A percentile compares a stretch with the other conserved stretches of the same genome.
phyloP scores from a whole-genome alignment of 2,797 vertebrate genomes.

The Pangasius macronema region DNA sequence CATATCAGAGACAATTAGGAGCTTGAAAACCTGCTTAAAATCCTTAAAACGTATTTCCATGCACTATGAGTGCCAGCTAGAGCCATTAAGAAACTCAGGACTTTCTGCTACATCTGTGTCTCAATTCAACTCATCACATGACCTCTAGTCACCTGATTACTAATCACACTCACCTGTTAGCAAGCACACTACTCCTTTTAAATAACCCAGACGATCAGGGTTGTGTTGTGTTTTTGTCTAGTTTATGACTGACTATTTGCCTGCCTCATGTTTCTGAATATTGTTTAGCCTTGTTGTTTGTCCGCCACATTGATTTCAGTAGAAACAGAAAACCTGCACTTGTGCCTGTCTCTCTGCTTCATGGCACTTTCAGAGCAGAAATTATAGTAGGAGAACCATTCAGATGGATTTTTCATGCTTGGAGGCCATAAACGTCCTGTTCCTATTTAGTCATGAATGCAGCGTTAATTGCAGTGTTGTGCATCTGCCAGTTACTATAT shows the following conservation, averaged over 20 bases:
- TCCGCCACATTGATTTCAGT: neutral
- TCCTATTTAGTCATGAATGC: neutral
- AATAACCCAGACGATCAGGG: neutral
- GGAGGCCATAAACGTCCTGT: neutral
- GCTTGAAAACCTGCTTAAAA: neutral
- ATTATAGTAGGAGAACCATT: neutral
- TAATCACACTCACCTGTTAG: neutral
- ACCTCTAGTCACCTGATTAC: neutral
- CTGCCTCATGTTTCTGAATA: neutral
- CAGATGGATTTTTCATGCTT: neutral
- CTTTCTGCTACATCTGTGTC: neutral
- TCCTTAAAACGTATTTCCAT: neutral
- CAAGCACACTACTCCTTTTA: neutral
- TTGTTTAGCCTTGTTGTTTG: neutral
- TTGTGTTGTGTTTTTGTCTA: neutral
- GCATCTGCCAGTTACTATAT: neutral
- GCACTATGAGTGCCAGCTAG: too few relatives aligned
- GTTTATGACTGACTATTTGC: neutral
- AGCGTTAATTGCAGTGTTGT: neutral
- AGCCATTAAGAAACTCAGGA: neutral
- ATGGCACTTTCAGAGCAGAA: neutral
- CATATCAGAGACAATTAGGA: neutral
- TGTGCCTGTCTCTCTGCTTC: neutral
- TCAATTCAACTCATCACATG: neutral
- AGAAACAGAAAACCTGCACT: neutral